Percentiles rank a stretch among this genome's conserved stretches.
Evolutionary conservation across 2,113 vertebrate genomes (phyloP).

Genomic region (Gnathonemus echidnorhynchus): DNA sequence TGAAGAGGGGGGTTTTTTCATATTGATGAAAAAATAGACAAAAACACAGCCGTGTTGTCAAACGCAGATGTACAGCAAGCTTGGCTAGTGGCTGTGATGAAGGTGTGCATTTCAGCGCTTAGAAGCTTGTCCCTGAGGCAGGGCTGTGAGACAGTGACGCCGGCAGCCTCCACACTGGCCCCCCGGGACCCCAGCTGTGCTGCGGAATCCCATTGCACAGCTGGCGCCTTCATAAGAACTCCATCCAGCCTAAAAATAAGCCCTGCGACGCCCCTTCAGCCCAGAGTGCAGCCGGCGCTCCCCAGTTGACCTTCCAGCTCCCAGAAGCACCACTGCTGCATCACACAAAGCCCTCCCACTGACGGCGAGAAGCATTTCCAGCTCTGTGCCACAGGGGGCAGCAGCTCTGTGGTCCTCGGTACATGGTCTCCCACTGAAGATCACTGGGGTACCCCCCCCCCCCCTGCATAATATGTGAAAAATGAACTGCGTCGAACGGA

Average conservation of each 20-base stretch:
- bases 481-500: background rate
- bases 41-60: background rate
- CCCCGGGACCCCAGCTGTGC: background rate
- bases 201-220: background rate
- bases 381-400: background rate
- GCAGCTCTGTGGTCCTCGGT: background rate
- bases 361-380: background rate
- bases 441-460: background rate
- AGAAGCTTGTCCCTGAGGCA: background rate
- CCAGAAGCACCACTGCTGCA: background rate
- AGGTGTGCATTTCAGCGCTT: background rate
- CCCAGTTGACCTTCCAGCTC: background rate
- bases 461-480: background rate
- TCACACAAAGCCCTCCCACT: background rate
- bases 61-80: background rate
- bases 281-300: background rate
- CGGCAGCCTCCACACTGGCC: background rate
- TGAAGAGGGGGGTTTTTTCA: background rate
- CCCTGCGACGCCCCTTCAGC: background rate
- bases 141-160: background rate
- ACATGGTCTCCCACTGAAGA: background rate
- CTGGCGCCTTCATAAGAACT: background rate
- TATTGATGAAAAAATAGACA: background rate
- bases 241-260: slow-evolving; percentile 15
- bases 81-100: background rate